Evolutionary conservation across 2,888 invertebrate species (phyloP).

Genomic region (Trichogramma dendrolimi): DNA sequence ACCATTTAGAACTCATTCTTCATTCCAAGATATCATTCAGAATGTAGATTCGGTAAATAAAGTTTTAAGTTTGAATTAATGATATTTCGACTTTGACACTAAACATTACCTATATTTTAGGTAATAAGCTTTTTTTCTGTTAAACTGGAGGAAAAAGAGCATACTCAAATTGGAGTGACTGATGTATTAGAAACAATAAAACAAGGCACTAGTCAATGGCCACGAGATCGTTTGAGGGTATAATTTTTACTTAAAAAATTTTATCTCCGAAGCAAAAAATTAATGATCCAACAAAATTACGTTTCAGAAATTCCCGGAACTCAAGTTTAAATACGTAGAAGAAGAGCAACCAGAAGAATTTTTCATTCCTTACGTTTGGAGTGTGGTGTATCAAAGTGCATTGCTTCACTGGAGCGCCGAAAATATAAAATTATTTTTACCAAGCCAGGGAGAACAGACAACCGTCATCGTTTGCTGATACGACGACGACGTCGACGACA

Average conservation of each 20-base stretch:
- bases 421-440: conserved; percentile 48
- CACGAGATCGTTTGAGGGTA: conserved; percentile 88
- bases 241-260: conserved; percentile 13
- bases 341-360: conserved; percentile 98
- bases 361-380: conserved; percentile 99
- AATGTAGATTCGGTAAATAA: conserved; percentile 83
- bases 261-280: background rate
- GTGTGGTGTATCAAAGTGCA: conserved; percentile 65
- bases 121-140: conserved; percentile 69
- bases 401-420: conserved; percentile 49
- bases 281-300: background rate
- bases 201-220: conserved; percentile 89
- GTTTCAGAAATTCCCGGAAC: conserved; percentile 91
- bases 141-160: conserved; percentile 59
- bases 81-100: conserved; percentile 2
- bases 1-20: conserved; percentile 78
- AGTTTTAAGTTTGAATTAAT: conserved; percentile 1
- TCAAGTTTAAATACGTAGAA: conserved; percentile 98
- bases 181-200: conserved; percentile 86
- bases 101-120: conserved; percentile 43
- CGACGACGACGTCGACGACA: conserved; percentile 14
- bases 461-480: conserved; percentile 51
- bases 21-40: conserved; percentile 88
- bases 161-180: conserved; percentile 69
- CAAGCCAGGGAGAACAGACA: conserved; percentile 45